phyloP scores from a whole-genome alignment of 2,888 invertebrate genomes.

The Mythimna vitellina region DNA sequence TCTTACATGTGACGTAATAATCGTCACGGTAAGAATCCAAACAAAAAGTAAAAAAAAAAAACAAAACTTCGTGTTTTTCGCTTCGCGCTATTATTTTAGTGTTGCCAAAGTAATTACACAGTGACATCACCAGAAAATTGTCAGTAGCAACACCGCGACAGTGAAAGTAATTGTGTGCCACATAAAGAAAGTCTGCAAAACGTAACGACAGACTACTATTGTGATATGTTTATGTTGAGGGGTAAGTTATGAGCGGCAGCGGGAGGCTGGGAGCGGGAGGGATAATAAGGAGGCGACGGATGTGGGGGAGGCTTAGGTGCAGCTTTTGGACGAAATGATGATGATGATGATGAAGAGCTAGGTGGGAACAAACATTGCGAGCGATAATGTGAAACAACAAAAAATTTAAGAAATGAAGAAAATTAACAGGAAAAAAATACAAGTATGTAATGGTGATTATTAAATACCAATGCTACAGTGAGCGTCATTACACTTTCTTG shows the following conservation, averaged over 20 bases:
- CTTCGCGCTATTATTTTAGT: constrained; percentile 23
- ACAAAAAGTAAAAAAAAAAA: constrained; percentile 1
- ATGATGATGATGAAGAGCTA: too few relatives aligned
- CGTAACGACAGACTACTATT: constrained; percentile 50
- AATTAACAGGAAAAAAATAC: too few relatives aligned
- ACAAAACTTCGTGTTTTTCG: neutral
- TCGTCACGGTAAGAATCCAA: constrained; percentile 1
- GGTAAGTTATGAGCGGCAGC: constrained; percentile 25
- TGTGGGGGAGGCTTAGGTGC: neutral
- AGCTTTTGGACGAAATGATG: neutral
- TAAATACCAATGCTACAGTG: too few relatives aligned
- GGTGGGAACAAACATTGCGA: too few relatives aligned
- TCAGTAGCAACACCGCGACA: constrained; percentile 33
- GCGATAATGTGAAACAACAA: too few relatives aligned
- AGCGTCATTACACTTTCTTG: too few relatives aligned
- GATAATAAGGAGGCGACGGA: too few relatives aligned
- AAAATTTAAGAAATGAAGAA: too few relatives aligned
- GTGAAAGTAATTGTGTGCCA: constrained; percentile 57
- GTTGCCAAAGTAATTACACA: constrained; percentile 42
- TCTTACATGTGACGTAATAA: neutral
- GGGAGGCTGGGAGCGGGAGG: neutral
- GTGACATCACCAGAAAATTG: constrained; percentile 40
- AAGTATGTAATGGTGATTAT: too few relatives aligned
- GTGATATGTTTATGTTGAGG: constrained; percentile 31
- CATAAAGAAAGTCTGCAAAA: constrained; percentile 60